Percentiles rank a stretch among this genome's conserved stretches.
phyloP scores from a whole-genome alignment of 2,888 invertebrate genomes.

The Enoplolaimus lenunculus region DNA sequence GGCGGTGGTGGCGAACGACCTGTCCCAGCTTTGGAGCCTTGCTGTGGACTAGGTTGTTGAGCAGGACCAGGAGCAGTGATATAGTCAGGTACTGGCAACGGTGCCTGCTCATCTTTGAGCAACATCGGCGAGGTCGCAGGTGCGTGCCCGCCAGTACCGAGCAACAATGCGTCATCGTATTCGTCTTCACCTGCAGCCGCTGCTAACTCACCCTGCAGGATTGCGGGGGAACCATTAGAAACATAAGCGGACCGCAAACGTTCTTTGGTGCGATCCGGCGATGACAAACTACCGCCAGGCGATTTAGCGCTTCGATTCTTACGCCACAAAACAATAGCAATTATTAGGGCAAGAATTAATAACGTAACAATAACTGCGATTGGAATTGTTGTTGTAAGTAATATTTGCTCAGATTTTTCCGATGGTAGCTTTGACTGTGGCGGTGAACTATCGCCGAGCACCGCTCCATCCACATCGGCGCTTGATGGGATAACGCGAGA shows the following conservation, averaged over 20 bases:
- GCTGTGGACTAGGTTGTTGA: slow-evolving; percentile 19
- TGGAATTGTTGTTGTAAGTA: slow-evolving; percentile 65
- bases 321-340: slow-evolving; percentile 74
- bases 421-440: neutral
- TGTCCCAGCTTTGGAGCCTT: too few species aligned
- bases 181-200: slow-evolving; percentile 60
- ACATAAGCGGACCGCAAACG: neutral
- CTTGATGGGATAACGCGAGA: neutral
- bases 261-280: neutral
- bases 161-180: slow-evolving; percentile 47
- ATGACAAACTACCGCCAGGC: slow-evolving; percentile 43
- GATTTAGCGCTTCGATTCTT: slow-evolving; percentile 64
- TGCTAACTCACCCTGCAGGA: slow-evolving; percentile 70
- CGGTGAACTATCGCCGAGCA: neutral
- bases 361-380: slow-evolving; percentile 57
- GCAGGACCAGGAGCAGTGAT: slow-evolving; percentile 25
- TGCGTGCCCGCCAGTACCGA: slow-evolving; percentile 24
- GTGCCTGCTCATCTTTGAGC: slow-evolving; percentile 84
- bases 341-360: slow-evolving; percentile 44
- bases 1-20: slow-evolving; percentile 57
- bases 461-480: neutral
- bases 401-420: neutral
- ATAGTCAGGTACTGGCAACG: slow-evolving; percentile 58
- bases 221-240: slow-evolving; percentile 57
- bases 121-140: slow-evolving; percentile 72